phyloP scores from a whole-genome alignment of 2,797 vertebrate genomes.

The Pangasius larnaudii region DNA sequence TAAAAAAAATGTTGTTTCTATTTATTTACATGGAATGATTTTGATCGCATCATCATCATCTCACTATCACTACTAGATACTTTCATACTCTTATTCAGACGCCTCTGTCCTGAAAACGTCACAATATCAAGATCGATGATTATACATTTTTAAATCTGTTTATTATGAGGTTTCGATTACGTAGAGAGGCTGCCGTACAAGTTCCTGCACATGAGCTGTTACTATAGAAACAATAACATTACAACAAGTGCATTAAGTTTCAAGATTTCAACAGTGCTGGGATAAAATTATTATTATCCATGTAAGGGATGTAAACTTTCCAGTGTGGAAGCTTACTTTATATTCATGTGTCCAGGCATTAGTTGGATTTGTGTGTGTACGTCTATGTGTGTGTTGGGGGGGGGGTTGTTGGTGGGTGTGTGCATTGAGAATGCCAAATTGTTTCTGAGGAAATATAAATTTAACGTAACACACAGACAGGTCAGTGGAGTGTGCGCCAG shows the following conservation, averaged over 20 bases:
- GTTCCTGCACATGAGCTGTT: background rate
- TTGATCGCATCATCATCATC: background rate
- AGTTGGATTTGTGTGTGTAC: conserved; percentile 7
- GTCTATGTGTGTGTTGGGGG: background rate
- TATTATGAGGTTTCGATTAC: background rate
- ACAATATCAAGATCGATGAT: background rate
- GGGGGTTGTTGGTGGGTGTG: background rate
- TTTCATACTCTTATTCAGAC: background rate
- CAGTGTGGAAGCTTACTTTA: background rate
- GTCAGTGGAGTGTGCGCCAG: conserved; percentile 20
- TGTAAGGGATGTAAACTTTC: background rate
- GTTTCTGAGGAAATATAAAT: conserved; percentile 38
- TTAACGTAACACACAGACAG: conserved; percentile 15
- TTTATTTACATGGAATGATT: background rate
- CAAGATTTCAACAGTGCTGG: background rate
- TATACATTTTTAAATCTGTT: background rate
- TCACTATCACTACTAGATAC: background rate
- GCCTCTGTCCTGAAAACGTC: background rate
- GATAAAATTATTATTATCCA: background rate
- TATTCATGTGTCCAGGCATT: conserved; percentile 6
- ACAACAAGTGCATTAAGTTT: background rate
- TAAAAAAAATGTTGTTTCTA: background rate
- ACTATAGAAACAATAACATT: conserved; percentile 7
- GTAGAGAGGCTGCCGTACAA: background rate
- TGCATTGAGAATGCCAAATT: conserved; percentile 24